Evolutionary conservation across 2,797 vertebrate genomes (phyloP), one percentile per base, ranked within the genome.

Genomic region (Arvicola amphibius): DNA sequence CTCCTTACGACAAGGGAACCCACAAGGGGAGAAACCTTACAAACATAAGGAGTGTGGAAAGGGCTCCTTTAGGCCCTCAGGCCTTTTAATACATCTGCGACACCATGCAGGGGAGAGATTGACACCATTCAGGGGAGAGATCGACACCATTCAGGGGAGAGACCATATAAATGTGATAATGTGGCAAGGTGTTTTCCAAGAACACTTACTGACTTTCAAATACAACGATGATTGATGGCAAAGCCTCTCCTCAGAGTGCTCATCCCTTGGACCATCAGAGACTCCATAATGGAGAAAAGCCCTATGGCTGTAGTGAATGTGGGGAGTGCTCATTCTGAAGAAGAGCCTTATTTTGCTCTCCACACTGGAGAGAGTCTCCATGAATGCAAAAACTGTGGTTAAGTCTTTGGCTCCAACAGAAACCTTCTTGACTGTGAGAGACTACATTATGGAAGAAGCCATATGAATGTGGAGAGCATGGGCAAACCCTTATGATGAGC

Each of bases 211-310:
- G 97, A 97, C 97, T 2, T 98, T 98, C 43, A 96, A 97, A n/a
- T 98, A 98, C 29, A 84, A 90, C 17, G 94, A 97, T 23, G 98
- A 97, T 48, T 23, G 98, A 97, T 48, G 97, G 96, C 43, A 97
- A 98, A 90, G 89, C 32, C 97, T 46, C 98, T 98, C 97, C 98
- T 46, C 97, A 97, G 85, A 98, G 97, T 4, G 96, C 98, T 27
- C 97, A 97, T 81, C 97, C 21, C 21, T 97, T 97, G 73, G 97
- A 98, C 71, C 97, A 97, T 46, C 97, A 98, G 95, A 98, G 97
- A 92, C 97, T 97, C 21, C 98, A 98, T 78, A 98, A 98, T 17
- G 97, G 98, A 23, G 98, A 98, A 95, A 98, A 97, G 51, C 97
- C 98, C 46, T 98, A 97, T 7, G 97, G 32, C 34, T 67, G 34